phyloP scores from a whole-genome alignment of 92 coral and sea anemone genomes.

The Porites evermanni region DNA sequence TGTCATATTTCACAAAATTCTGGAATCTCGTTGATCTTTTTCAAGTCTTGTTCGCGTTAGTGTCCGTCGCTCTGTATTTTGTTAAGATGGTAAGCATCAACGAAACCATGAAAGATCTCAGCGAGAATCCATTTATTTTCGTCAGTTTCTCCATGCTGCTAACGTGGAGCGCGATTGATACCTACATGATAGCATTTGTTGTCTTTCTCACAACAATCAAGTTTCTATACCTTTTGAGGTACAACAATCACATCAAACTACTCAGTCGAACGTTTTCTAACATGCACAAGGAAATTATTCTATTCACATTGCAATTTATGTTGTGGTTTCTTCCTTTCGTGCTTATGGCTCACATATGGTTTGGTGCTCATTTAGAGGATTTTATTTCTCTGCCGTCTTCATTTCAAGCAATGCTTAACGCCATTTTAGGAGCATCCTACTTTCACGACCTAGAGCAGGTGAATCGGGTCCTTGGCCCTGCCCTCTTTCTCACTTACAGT shows the following conservation, averaged over 20 bases:
- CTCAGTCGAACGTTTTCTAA: slow-evolving; percentile 69
- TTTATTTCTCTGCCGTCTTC: slow-evolving; percentile 67
- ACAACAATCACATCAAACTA: slow-evolving; percentile 74
- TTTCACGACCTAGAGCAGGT: slow-evolving; percentile 59
- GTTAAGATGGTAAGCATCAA: slow-evolving; percentile 65
- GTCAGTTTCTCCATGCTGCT: slow-evolving; percentile 78
- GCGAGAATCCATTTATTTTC: slow-evolving; percentile 75
- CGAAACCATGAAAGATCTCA: slow-evolving; percentile 68
- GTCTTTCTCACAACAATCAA: slow-evolving; percentile 84
- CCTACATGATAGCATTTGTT: slow-evolving; percentile 65
- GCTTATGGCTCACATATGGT: slow-evolving; percentile 47
- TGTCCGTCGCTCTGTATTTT: slow-evolving; percentile 69
- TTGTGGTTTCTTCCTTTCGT: slow-evolving; percentile 81
- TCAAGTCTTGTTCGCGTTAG: slow-evolving; percentile 70
- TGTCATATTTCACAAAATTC: slow-evolving; percentile 63
- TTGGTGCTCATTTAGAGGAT: slow-evolving; percentile 72
- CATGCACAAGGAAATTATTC: slow-evolving; percentile 63
- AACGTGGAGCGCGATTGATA: slow-evolving; percentile 63
- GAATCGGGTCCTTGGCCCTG: slow-evolving; percentile 73
- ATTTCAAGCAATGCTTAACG: slow-evolving; percentile 70
- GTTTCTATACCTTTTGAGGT: slow-evolving; percentile 70
- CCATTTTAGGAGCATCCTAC: slow-evolving; percentile 73
- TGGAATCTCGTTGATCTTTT: slow-evolving; percentile 80
- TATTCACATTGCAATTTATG: slow-evolving; percentile 69
- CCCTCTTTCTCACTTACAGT: slow-evolving; percentile 63